phyloP scores from a whole-genome alignment of 2,113 vertebrate genomes.

The Tiliqua scincoides region DNA sequence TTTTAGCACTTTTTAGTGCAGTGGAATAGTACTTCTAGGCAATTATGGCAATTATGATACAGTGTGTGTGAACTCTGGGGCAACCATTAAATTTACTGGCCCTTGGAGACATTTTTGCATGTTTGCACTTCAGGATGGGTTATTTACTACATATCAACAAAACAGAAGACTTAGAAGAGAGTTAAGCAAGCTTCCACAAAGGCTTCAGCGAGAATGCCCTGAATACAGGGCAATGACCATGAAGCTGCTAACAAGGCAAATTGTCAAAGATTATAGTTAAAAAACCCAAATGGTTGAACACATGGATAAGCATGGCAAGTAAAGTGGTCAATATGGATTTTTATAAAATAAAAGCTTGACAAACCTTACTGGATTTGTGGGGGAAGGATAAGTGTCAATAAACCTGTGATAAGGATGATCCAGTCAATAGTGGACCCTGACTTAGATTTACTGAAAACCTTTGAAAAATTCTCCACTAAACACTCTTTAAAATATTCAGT shows the following conservation, averaged over 20 bases:
- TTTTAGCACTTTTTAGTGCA: background rate
- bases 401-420: background rate
- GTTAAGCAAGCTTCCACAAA: background rate
- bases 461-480: background rate
- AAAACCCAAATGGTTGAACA: background rate
- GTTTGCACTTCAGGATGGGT: background rate
- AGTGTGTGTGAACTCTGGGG: background rate
- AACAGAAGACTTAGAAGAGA: background rate
- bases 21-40: background rate
- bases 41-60: too few relatives aligned
- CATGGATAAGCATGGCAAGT: background rate
- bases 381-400: background rate
- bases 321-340: background rate
- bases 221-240: background rate
- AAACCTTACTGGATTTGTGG: background rate
- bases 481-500: background rate
- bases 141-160: background rate
- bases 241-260: background rate
- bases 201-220: background rate
- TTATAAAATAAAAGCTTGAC: constrained; percentile 2
- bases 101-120: background rate
- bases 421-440: background rate
- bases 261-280: background rate
- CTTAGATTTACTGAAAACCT: background rate
- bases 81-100: background rate